Evolutionary conservation across 1,140 invertebrate genomes (phyloP).

Genomic region (Rhynchophorus ferrugineus): DNA sequence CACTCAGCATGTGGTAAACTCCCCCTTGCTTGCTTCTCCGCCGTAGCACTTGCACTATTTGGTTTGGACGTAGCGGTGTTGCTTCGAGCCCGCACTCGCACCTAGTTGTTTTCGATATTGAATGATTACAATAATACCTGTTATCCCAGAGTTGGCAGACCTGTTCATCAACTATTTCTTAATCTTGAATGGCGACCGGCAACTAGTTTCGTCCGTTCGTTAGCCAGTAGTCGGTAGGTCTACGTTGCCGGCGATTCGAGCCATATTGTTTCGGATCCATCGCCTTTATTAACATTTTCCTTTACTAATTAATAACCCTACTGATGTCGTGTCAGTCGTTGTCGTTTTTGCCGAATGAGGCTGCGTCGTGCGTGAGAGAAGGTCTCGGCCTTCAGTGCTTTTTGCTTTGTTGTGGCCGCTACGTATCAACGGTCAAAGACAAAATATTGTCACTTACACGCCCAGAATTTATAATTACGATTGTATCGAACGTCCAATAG

Average conservation of each 20-base stretch:
- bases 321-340: neutral
- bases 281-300: too few species aligned
- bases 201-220: constrained; percentile 31
- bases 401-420: neutral
- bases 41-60: constrained; percentile 8
- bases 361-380: too few species aligned
- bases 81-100: constrained; percentile 27
- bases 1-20: constrained; percentile 3
- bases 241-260: neutral
- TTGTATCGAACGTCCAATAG: constrained; percentile 6
- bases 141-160: constrained; percentile 37
- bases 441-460: constrained; percentile 12
- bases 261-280: too few species aligned
- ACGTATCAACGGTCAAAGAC: neutral
- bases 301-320: too few species aligned
- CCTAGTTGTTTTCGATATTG: constrained; percentile 37
- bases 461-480: constrained; percentile 24
- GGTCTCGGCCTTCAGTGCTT: neutral
- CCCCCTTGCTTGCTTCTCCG: neutral
- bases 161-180: constrained; percentile 40
- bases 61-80: constrained; percentile 11
- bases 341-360: too few species aligned
- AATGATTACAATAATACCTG: constrained; percentile 40
- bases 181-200: constrained; percentile 36
- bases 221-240: constrained; percentile 23